A percentile compares a stretch with the other conserved stretches of the same genome.
Evolutionary conservation across 2,888 invertebrate genomes (phyloP).

Genomic region (Xestia xanthographa): DNA sequence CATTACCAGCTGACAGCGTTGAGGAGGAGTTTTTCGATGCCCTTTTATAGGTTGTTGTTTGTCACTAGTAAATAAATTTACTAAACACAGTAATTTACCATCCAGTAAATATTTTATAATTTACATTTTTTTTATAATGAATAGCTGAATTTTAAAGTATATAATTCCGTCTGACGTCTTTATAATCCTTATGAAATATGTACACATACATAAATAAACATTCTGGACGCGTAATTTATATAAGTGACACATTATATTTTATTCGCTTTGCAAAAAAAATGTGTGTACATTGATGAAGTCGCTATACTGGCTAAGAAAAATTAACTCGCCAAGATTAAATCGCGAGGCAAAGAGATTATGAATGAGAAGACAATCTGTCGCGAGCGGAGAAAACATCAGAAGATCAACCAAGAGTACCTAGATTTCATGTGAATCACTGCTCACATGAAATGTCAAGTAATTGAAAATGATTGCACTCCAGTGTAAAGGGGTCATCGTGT

Average conservation of each 20-base stretch:
- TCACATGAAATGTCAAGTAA: slow-evolving; percentile 21
- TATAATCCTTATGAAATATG: slow-evolving; percentile 57
- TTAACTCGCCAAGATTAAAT: slow-evolving; percentile 52
- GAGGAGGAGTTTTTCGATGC: too few species aligned
- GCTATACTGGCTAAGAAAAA: slow-evolving; percentile 49
- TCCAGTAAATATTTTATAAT: slow-evolving; percentile 36
- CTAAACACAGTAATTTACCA: slow-evolving; percentile 31
- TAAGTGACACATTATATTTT: slow-evolving; percentile 52
- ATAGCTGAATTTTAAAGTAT: slow-evolving; percentile 41
- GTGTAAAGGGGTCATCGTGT: slow-evolving; percentile 41
- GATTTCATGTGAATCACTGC: not conserved
- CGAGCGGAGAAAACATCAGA: slow-evolving; percentile 26
- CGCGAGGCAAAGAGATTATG: slow-evolving; percentile 54
- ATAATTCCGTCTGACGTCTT: slow-evolving; percentile 64
- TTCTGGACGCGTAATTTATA: slow-evolving; percentile 58
- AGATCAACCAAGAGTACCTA: slow-evolving; percentile 27
- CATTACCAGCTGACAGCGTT: too few species aligned
- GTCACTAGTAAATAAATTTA: slow-evolving; percentile 8
- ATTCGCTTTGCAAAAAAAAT: slow-evolving; percentile 65
- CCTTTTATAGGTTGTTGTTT: too few species aligned
- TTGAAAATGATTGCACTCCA: slow-evolving; percentile 37
- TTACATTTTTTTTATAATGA: slow-evolving; percentile 22
- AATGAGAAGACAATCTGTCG: slow-evolving; percentile 37
- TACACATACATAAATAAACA: slow-evolving; percentile 47
- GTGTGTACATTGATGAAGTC: slow-evolving; percentile 53